phyloP scores from a whole-genome alignment of 2,113 vertebrate genomes.

The Prinia subflava region DNA sequence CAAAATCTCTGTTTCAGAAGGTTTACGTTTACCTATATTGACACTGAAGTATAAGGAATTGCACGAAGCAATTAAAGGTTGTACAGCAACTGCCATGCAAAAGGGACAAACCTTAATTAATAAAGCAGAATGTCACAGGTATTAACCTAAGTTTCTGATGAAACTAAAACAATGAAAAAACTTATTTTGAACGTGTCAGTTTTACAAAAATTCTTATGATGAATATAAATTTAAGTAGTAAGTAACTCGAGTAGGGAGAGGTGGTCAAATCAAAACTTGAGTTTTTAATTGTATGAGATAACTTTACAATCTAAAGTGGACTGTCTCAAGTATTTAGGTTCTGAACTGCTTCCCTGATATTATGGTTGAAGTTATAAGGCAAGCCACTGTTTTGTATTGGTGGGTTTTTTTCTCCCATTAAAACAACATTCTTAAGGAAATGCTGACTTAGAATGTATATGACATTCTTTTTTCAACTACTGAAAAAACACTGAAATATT shows the following conservation, averaged over 20 bases:
- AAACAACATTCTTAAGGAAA: conserved; percentile 29
- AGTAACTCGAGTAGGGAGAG: background rate
- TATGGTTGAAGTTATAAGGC: conserved; percentile 8
- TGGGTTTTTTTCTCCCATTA: background rate
- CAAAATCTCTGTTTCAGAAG: conserved; percentile 72
- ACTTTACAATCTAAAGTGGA: background rate
- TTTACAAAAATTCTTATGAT: background rate
- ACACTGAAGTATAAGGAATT: conserved; percentile 72
- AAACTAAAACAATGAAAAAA: background rate
- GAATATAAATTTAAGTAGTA: background rate
- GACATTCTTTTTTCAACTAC: background rate
- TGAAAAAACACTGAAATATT: background rate
- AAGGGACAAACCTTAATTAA: conserved; percentile 76
- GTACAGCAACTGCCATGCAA: conserved; percentile 71
- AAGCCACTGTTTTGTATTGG: conserved; percentile 5
- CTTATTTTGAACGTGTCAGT: background rate
- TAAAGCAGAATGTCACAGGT: conserved; percentile 76
- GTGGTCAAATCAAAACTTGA: background rate
- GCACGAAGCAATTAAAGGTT: conserved; percentile 69
- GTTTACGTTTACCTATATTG: conserved; percentile 62
- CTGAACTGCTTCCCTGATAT: background rate
- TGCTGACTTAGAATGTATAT: background rate
- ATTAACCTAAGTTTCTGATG: background rate
- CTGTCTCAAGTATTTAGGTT: background rate
- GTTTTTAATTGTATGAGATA: background rate